These are phyloP conservation scores for Pemphredon lugubris DNA, from an alignment of 2,888 invertebrate species.

Conservation along the genomic window DNA sequence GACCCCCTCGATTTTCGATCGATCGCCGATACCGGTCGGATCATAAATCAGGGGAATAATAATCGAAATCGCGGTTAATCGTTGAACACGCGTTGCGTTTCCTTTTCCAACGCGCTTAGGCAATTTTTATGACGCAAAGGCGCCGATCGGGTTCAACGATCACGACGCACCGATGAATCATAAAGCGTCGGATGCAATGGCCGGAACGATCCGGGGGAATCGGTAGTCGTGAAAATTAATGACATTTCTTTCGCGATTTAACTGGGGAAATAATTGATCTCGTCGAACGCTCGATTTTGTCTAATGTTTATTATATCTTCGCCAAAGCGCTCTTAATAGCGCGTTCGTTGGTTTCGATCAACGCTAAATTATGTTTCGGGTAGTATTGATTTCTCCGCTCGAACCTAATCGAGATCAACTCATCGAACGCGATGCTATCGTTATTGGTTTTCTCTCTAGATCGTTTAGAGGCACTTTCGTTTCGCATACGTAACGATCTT, in stretches of 20 bases:
- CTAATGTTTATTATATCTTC: too few species aligned
- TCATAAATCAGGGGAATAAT: conserved; percentile 33
- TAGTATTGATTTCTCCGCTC: too few species aligned
- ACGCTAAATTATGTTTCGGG: too few species aligned
- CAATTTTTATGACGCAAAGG: conserved; percentile 24
- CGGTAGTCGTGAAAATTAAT: conserved; percentile 13
- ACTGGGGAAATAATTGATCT: neutral
- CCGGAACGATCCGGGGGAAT: neutral
- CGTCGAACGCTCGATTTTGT: conserved; percentile 7
- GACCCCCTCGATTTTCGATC: conserved; percentile 35
- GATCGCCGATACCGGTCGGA: conserved; percentile 36
- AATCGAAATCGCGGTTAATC: conserved; percentile 37
- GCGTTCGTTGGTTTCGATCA: too few species aligned
- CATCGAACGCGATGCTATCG: too few species aligned
- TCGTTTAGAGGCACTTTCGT: too few species aligned
- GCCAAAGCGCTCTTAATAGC: too few species aligned
- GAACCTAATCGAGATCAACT: too few species aligned
- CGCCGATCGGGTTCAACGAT: conserved; percentile 43
- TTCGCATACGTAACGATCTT: too few species aligned
- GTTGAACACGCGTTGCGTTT: conserved; percentile 8
- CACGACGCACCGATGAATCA: conserved; percentile 35
- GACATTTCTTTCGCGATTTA: neutral
- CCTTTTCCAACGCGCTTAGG: conserved; percentile 14
- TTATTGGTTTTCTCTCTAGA: too few species aligned
- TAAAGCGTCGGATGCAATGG: conserved; percentile 9